phyloP scores from a whole-genome alignment of 2,797 vertebrate species.

The Hemibagrus guttatus region DNA sequence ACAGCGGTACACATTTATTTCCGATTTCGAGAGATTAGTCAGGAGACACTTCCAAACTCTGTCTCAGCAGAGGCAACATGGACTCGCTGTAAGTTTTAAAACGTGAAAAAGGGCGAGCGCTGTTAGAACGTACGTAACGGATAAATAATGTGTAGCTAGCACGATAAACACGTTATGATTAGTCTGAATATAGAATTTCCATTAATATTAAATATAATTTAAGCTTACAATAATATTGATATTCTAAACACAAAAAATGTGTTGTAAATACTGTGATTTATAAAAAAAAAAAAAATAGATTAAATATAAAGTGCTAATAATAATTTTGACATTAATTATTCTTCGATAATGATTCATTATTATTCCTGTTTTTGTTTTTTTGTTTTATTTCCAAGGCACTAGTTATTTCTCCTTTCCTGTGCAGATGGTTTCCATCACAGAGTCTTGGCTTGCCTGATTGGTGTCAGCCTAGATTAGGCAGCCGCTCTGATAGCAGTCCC shows the following conservation, averaged over 20 bases:
- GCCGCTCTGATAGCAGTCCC: conserved; percentile 59
- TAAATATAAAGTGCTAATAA: background rate
- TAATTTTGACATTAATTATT: background rate
- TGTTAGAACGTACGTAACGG: background rate
- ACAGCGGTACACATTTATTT: conserved; percentile 77
- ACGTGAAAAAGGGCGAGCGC: background rate
- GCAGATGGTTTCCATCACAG: conserved; percentile 18
- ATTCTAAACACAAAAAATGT: no score
- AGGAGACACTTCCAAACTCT: conserved; percentile 69
- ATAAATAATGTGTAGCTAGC: background rate
- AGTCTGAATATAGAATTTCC: background rate
- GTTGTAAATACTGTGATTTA: background rate
- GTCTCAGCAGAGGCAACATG: conserved; percentile 43
- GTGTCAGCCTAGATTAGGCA: conserved; percentile 73
- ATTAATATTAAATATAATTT: background rate
- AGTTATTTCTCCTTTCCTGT: background rate
- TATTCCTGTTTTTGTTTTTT: background rate
- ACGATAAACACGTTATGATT: background rate
- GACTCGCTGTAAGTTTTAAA: conserved; percentile 64
- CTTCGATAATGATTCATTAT: background rate
- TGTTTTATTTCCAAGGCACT: background rate
- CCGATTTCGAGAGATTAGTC: conserved; percentile 77
- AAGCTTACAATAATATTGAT: background rate
- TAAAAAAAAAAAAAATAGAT: background rate
- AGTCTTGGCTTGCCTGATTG: conserved; percentile 64